Conservation (phyloP, 2,797 vertebrate species). For the Darevskia mixta region DNA sequence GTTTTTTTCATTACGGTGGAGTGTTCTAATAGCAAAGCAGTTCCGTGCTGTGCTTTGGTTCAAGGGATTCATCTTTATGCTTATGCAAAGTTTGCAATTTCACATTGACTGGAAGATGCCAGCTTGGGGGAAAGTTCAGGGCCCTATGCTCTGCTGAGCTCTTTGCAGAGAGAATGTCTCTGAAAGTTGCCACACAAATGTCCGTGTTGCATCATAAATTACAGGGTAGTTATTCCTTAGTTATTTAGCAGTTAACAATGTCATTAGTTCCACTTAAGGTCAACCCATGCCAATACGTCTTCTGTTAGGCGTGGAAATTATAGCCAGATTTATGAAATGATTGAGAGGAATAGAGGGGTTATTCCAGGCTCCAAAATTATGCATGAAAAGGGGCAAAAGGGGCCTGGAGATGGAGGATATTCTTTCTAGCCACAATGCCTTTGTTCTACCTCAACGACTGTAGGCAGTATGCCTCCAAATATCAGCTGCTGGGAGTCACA, state of each 20-base stretch:
- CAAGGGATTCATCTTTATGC: conserved; percentile 40
- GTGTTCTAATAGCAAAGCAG: conserved; percentile 10
- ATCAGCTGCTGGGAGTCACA: no score
- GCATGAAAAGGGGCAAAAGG: conserved; percentile 47
- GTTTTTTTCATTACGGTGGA: conserved; percentile 20
- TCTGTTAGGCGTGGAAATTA: conserved; percentile 81
- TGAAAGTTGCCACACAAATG: conserved; percentile 66
- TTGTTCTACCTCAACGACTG: no score
- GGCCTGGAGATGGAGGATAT: conserved; percentile 16
- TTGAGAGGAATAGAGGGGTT: background rate
- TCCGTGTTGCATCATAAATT: conserved; percentile 79
- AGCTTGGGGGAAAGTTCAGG: conserved; percentile 64
- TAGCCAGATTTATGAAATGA: conserved; percentile 71
- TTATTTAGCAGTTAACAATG: conserved; percentile 83
- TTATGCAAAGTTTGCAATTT: conserved; percentile 49
- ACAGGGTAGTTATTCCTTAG: conserved; percentile 82
- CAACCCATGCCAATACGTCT: conserved; percentile 82
- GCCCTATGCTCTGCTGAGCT: conserved; percentile 59
- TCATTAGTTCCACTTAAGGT: conserved; percentile 85
- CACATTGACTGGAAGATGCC: conserved; percentile 25
- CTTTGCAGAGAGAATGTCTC: conserved; percentile 49
- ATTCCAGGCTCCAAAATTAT: background rate
- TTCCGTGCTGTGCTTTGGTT: conserved; percentile 39
- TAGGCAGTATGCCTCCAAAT: no score
- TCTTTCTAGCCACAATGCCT: no score